Base-by-base conservation (phyloP, 2,797 vertebrate species). In the Acropternis orthonyx region DNA sequence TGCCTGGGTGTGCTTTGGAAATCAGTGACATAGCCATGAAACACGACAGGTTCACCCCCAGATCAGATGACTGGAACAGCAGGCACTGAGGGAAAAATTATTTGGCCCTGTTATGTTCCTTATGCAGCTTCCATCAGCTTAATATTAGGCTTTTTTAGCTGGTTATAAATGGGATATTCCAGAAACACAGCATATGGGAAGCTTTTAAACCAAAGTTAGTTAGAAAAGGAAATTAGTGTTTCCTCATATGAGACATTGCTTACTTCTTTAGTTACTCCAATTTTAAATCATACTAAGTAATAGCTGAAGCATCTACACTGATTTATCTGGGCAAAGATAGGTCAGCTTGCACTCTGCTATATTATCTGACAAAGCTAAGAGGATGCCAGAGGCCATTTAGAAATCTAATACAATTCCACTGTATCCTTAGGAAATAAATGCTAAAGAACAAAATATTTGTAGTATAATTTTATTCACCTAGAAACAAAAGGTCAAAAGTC, bases 401-500 rank as follows among this genome's bases (percentile, higher is more conserved):
- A 81, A 68, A 72, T 26, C 32, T 46, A 46, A 39, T 15, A 61
- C 36, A 28, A 79, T 13, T 56, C 46, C 32, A 41, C 18, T 28
- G 16, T 20, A 4, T 2, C 28, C 51, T 61, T 61, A 85, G 61
- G 63, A 91, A 91, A 59, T 14, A 43, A 58, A 79, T 22, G 56
- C n/a, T 37, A 20, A 66, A 76, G 46, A 73, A 44, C 19, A 62
- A 59, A 66, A 23, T 1, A 37, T 18, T 3, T 44, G 20, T 32
- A 66, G 30, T 12, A 84, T 36, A 18, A 28, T 85, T 96, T 95
- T 97, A 96, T 94, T 96, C 66, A 85, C 72, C 41, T 89, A 67
- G n/a, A 84, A 96, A 96, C 92, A 94, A 82, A 91, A 30, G 63
- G 73, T 88, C 85, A 46, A 39, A 93, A 88, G 61, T 92, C 92